These are phyloP conservation scores for Myrmecobius fasciatus DNA, from an alignment of 2,113 vertebrate species.

Conservation along the genomic window DNA sequence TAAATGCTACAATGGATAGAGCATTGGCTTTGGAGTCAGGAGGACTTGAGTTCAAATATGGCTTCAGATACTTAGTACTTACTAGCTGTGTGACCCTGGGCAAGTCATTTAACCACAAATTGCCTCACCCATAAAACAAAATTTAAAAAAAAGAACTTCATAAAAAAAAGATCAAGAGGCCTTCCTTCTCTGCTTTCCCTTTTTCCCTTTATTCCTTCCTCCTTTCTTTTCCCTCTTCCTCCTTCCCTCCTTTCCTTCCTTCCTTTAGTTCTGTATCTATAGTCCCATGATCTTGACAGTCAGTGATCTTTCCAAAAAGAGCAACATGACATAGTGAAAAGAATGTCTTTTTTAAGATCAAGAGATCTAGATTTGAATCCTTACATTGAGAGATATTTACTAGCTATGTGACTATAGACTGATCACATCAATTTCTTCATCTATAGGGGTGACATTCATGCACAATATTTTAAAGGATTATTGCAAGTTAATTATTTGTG, in stretches of 20 bases:
- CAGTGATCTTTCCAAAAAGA: not conserved
- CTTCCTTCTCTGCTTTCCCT: not conserved
- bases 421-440: not conserved
- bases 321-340: not conserved
- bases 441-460: not conserved
- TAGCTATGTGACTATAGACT: not conserved
- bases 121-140: no score
- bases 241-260: no score
- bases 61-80: no score
- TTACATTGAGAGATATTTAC: not conserved
- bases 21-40: no score
- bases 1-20: no score
- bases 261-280: not conserved
- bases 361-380: not conserved
- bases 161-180: no score
- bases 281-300: not conserved
- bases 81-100: no score
- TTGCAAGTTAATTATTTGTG: not conserved
- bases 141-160: no score
- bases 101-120: no score
- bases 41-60: no score
- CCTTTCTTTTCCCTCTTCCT: no score
- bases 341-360: not conserved
- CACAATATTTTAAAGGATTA: not conserved
- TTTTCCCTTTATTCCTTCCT: no score